phyloP scores from a whole-genome alignment of 92 coral and sea anemone genomes.

The Zoanthus gigantus region DNA sequence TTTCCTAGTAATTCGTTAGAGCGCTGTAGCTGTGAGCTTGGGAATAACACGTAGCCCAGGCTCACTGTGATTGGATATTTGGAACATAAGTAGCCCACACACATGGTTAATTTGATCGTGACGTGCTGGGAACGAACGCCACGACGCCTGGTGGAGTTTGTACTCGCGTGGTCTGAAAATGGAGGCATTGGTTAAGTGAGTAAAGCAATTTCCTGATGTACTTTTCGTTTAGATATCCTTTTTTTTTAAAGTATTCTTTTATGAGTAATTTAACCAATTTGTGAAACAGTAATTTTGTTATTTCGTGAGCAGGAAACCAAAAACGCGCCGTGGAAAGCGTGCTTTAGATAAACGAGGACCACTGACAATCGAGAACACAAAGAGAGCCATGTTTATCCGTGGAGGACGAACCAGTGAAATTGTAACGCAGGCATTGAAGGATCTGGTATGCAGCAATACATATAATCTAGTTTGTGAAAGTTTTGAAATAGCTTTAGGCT shows the following conservation, averaged over 20 bases:
- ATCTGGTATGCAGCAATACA: conserved; percentile 75
- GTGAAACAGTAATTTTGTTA: not conserved
- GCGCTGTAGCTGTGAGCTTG: no score
- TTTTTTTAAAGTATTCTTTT: not conserved
- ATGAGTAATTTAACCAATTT: not conserved
- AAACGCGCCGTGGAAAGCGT: conserved; percentile 93
- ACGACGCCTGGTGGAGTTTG: not conserved
- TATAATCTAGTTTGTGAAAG: not conserved
- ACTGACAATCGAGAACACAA: conserved; percentile 84
- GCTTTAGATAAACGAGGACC: conserved; percentile 74
- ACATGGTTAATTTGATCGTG: not conserved
- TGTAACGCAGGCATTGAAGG: conserved; percentile 92
- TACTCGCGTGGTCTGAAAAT: not conserved
- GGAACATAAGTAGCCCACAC: no score
- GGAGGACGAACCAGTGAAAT: conserved; percentile 96
- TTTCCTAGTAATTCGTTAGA: no score
- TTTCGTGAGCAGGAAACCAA: conserved; percentile 72
- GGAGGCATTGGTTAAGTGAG: not conserved
- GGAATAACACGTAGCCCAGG: no score
- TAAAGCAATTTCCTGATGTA: not conserved
- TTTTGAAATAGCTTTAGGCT: no score
- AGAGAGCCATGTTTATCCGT: conserved; percentile 88
- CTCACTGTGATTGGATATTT: no score
- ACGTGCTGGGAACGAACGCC: not conserved
- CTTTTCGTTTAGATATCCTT: not conserved